These are phyloP conservation scores for Caenorhabditis sp. DNA, from an alignment of 2,888 invertebrate genomes.

Conservation along the genomic window DNA sequence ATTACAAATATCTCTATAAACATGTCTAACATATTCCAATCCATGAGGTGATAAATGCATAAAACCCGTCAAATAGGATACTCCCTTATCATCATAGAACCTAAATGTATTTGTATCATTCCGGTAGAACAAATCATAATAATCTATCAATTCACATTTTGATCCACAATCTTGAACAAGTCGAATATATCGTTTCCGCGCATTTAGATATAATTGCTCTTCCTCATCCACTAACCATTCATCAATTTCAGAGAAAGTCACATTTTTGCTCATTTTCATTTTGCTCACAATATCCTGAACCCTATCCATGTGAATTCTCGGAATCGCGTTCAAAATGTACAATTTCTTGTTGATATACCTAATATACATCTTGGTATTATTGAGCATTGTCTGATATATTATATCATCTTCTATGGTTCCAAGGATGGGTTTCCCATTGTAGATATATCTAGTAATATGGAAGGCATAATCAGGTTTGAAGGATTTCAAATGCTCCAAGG, in stretches of 20 bases:
- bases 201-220: conserved; percentile 3
- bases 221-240: not conserved
- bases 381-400: conserved; percentile 10
- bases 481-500: conserved; percentile 2
- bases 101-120: conserved; percentile 6
- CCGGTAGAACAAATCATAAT: conserved; percentile 10
- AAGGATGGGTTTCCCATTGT: conserved; percentile 15
- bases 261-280: conserved; percentile 13
- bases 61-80: conserved; percentile 10
- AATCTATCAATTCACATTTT: conserved; percentile 25
- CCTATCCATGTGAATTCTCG: not conserved
- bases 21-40: conserved; percentile 11
- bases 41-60: conserved; percentile 22
- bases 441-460: conserved; percentile 17
- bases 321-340: not conserved
- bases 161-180: conserved; percentile 20
- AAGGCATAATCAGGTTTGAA: conserved; percentile 22
- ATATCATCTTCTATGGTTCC: not conserved
- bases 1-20: conserved; percentile 25
- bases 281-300: conserved; percentile 7
- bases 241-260: conserved; percentile 12
- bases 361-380: conserved; percentile 3
- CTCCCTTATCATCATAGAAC: conserved; percentile 19
- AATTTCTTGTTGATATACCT: not conserved
- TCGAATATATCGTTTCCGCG: conserved; percentile 13